These are phyloP conservation scores for Phoenoteleia sp. DNA, from an alignment of 2,888 invertebrate genomes.

Conservation along the genomic window DNA sequence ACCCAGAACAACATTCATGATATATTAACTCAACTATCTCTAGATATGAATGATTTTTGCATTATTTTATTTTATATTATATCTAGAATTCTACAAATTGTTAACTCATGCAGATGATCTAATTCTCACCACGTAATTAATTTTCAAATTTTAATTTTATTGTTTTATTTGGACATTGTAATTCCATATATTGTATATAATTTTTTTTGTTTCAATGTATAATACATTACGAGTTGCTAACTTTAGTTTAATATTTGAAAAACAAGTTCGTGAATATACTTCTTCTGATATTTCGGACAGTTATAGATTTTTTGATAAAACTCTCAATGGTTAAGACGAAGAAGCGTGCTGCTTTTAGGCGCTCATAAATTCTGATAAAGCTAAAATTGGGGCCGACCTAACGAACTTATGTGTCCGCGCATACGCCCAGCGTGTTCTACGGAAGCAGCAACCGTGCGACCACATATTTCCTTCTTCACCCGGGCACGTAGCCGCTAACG, in stretches of 20 bases:
- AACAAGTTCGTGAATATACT: constrained; percentile 41
- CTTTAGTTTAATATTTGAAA: constrained; percentile 24
- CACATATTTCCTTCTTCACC: constrained; percentile 77
- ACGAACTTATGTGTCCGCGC: constrained; percentile 83
- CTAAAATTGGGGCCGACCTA: constrained; percentile 84
- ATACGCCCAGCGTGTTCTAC: constrained; percentile 69
- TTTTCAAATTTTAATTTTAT: too few relatives aligned
- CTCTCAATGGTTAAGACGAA: constrained; percentile 70
- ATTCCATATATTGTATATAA: too few relatives aligned
- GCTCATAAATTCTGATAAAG: constrained; percentile 84
- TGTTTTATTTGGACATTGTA: too few relatives aligned
- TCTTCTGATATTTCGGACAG: constrained; percentile 39
- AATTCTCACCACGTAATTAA: too few relatives aligned
- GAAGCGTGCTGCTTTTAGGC: constrained; percentile 81
- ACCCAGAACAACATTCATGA: too few relatives aligned
- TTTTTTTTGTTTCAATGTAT: too few relatives aligned
- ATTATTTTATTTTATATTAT: too few relatives aligned
- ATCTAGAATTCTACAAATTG: too few relatives aligned
- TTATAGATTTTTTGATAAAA: constrained; percentile 72
- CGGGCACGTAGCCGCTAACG: constrained; percentile 75
- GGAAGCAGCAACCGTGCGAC: constrained; percentile 67
- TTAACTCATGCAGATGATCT: too few relatives aligned
- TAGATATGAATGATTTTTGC: too few relatives aligned
- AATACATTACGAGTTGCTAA: constrained; percentile 2
- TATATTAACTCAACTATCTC: too few relatives aligned